These are phyloP conservation scores for Ceratina australensis DNA, from an alignment of 1,140 invertebrate species.

Conservation along the genomic window DNA sequence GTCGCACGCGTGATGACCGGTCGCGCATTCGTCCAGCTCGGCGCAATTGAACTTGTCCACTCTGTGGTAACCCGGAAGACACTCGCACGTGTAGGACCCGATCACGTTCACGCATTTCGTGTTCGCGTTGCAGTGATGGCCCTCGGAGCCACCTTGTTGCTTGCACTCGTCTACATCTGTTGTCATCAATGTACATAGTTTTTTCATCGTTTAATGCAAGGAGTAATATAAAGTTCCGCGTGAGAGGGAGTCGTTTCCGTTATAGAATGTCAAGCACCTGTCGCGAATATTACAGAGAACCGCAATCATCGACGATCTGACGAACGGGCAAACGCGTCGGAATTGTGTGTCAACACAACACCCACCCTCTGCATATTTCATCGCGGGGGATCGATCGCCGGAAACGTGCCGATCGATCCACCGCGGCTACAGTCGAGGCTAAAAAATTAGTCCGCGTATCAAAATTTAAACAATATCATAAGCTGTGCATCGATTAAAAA, in stretches of 20 bases:
- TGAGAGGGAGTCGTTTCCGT: neutral
- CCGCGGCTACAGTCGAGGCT: too few species aligned
- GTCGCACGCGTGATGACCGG: constrained; percentile 86
- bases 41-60: constrained; percentile 89
- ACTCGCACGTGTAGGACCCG: constrained; percentile 91
- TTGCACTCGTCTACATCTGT: constrained; percentile 92
- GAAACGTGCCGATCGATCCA: constrained; percentile 15
- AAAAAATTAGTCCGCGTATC: too few species aligned
- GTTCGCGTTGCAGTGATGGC: constrained; percentile 90
- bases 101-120: constrained; percentile 89
- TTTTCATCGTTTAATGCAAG: neutral
- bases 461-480: too few species aligned
- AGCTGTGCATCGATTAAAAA: too few species aligned
- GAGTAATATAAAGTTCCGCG: too few species aligned
- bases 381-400: neutral
- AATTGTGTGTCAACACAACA: neutral
- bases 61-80: constrained; percentile 88
- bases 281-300: neutral
- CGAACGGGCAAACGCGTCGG: neutral
- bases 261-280: neutral
- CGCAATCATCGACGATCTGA: neutral
- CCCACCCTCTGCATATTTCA: constrained; percentile 34
- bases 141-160: constrained; percentile 85
- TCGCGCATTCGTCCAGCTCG: constrained; percentile 89
- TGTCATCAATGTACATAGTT: constrained; percentile 30